Conservation (phyloP, 2,888 invertebrate genomes). For the Synergus laeviventris region DNA sequence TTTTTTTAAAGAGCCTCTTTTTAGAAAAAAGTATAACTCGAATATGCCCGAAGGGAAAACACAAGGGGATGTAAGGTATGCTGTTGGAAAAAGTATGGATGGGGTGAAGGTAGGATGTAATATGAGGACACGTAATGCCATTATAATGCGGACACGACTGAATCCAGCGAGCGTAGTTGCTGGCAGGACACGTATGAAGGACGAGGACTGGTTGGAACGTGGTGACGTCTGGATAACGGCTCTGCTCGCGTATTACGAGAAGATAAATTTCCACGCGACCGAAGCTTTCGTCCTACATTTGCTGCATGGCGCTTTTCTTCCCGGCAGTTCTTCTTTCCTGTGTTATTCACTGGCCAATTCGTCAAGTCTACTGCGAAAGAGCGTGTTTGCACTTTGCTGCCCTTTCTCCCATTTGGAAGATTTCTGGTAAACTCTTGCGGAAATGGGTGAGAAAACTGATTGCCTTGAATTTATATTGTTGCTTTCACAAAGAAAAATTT, state of each 20-base stretch:
- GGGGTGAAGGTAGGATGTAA: conserved; percentile 61
- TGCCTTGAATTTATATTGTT: background rate
- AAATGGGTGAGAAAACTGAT: conserved; percentile 1
- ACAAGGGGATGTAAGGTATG: conserved; percentile 12
- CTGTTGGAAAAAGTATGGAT: conserved; percentile 50
- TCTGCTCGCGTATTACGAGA: conserved; percentile 63
- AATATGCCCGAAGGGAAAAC: conserved; percentile 24
- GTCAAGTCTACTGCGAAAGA: conserved; percentile 19
- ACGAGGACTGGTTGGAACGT: conserved; percentile 58
- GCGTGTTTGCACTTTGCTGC: conserved; percentile 6
- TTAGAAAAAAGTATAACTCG: background rate
- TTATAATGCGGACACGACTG: conserved; percentile 72
- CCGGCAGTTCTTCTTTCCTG: conserved; percentile 12
- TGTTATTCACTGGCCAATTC: conserved; percentile 25
- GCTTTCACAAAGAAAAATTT: background rate
- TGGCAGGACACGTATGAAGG: conserved; percentile 48
- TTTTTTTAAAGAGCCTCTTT: background rate
- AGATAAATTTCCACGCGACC: conserved; percentile 63
- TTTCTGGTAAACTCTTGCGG: background rate
- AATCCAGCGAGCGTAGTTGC: conserved; percentile 58
- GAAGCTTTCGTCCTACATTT: conserved; percentile 57
- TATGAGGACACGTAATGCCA: conserved; percentile 72
- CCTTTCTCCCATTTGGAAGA: background rate
- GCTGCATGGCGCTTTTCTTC: conserved; percentile 51
- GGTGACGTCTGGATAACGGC: conserved; percentile 66